A percentile compares a stretch with the other conserved stretches of the same genome.
Conservation (phyloP, 1,140 invertebrate species). For the Drosophila ambigua region DNA sequence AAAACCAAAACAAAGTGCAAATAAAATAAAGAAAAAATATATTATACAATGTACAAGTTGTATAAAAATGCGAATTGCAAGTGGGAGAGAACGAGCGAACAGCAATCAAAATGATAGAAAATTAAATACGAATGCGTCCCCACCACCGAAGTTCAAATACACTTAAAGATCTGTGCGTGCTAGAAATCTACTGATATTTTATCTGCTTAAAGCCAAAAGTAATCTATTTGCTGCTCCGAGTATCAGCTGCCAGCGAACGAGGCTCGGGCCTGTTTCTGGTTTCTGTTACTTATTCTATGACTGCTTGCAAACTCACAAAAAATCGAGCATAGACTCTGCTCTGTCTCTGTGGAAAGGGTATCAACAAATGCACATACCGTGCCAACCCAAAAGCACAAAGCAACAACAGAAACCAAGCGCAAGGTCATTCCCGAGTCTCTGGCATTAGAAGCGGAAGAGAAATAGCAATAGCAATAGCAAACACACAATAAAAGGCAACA, state of each 20-base stretch:
- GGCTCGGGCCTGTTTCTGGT: too few species aligned
- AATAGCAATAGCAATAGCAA: conserved; percentile 58
- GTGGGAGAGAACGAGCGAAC: conserved; percentile 47
- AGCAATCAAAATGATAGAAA: conserved; percentile 47
- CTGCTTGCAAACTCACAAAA: too few species aligned
- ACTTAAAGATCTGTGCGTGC: too few species aligned
- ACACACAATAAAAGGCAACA: conserved; percentile 57
- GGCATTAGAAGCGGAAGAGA: conserved; percentile 74
- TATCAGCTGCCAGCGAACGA: too few species aligned
- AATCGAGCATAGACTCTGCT: too few species aligned
- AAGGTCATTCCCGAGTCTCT: conserved; percentile 63
- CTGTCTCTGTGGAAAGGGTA: too few species aligned
- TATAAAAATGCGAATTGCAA: conserved; percentile 77
- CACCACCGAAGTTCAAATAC: too few species aligned
- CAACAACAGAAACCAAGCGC: conserved; percentile 58
- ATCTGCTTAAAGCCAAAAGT: too few species aligned
- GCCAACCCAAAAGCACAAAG: conserved; percentile 11
- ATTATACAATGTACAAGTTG: conserved; percentile 71
- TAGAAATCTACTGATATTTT: too few species aligned
- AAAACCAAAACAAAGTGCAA: conserved; percentile 28
- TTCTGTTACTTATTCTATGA: too few species aligned
- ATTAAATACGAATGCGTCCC: conserved; percentile 4
- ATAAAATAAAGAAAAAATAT: conserved; percentile 41
- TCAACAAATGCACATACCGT: too few species aligned
- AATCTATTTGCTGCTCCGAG: too few species aligned